phyloP scores from a whole-genome alignment of 2,888 invertebrate species.

The Meteorus cinctellus region DNA sequence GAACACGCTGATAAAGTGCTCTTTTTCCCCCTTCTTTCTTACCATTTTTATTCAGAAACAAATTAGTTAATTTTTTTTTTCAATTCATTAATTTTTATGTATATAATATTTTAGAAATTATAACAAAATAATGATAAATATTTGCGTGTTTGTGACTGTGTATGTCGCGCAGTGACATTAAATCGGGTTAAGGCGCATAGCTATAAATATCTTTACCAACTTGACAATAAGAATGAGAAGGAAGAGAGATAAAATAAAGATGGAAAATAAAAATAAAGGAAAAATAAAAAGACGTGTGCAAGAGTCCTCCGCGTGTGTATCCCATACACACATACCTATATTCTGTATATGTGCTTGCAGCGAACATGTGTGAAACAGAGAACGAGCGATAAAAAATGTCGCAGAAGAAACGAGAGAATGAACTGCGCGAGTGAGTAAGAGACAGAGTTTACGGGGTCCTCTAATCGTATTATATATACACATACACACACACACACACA shows the following conservation, averaged over 20 bases:
- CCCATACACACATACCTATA: background rate
- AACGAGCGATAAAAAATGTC: constrained; percentile 36
- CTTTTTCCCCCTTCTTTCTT: too few species aligned
- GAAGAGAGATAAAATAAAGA: constrained; percentile 42
- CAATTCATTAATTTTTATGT: background rate
- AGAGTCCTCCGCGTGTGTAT: constrained; percentile 39
- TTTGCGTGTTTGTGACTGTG: background rate
- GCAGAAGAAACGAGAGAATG: constrained; percentile 42
- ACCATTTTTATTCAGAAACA: too few species aligned
- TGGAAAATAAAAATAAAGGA: constrained; percentile 32
- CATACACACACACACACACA: constrained; percentile 64
- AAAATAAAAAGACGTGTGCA: constrained; percentile 41
- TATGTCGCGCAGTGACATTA: constrained; percentile 60
- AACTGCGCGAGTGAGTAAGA: constrained; percentile 41
- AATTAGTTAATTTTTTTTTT: background rate
- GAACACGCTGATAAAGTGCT: too few species aligned
- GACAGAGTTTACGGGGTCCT: constrained; percentile 60
- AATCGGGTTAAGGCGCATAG: constrained; percentile 72
- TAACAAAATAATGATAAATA: background rate
- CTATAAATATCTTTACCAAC: constrained; percentile 70
- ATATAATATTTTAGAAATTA: background rate
- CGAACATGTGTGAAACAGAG: constrained; percentile 50
- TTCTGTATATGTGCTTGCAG: constrained; percentile 35
- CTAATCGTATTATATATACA: constrained; percentile 68
- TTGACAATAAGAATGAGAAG: constrained; percentile 57